A percentile compares a stretch with the other conserved stretches of the same genome.
Conservation (phyloP, 2,888 invertebrate species). For the Acronicta aceris region DNA sequence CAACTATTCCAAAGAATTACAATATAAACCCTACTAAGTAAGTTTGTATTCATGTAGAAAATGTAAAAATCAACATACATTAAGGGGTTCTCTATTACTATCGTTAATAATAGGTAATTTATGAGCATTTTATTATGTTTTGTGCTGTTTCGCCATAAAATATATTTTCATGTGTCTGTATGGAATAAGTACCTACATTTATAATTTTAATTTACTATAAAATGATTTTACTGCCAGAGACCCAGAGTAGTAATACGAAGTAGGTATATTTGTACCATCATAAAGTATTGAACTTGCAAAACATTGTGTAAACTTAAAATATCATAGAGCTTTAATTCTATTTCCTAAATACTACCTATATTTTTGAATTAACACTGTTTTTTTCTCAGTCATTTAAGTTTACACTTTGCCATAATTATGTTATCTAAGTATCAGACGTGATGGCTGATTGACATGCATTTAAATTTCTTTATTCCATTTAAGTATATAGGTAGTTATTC, state of each 20-base stretch:
- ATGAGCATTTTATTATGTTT: constrained; percentile 56
- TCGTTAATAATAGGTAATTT: constrained; percentile 66
- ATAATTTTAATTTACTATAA: constrained; percentile 36
- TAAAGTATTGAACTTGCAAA: constrained; percentile 29
- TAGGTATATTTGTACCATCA: constrained; percentile 31
- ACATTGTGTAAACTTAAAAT: constrained; percentile 35
- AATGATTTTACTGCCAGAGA: constrained; percentile 38
- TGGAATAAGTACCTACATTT: constrained; percentile 25
- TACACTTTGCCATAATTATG: constrained; percentile 28
- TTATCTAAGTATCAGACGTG: constrained; percentile 21
- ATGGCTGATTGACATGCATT: constrained; percentile 48
- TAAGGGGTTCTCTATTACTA: constrained; percentile 41
- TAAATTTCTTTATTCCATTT: constrained; percentile 42
- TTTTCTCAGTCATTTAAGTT: constrained; percentile 21
- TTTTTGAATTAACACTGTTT: neutral
- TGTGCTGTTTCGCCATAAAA: constrained; percentile 55
- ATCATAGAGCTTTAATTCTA: constrained; percentile 7
- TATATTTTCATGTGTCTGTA: constrained; percentile 48
- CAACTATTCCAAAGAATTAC: constrained; percentile 66
- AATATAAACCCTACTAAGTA: constrained; percentile 48
- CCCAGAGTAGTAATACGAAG: constrained; percentile 26
- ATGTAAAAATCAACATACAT: constrained; percentile 26
- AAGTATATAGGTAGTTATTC: constrained; percentile 39
- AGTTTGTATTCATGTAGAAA: constrained; percentile 38
- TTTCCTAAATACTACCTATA: constrained; percentile 1